Evolutionary conservation across 1,140 invertebrate genomes (phyloP).

Genomic region (Colletes gigas): DNA sequence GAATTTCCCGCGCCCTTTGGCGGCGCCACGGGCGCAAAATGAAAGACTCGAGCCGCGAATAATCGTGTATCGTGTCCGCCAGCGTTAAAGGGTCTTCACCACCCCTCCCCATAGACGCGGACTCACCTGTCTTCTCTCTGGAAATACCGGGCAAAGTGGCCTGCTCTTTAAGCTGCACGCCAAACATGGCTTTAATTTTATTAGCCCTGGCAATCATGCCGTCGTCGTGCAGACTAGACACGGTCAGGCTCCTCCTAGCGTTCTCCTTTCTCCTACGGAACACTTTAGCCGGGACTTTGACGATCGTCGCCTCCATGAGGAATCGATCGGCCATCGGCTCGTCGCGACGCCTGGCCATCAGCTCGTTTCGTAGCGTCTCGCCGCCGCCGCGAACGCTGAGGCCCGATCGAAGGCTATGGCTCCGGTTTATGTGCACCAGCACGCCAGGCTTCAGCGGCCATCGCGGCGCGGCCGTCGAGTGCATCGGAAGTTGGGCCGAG

Average conservation of each 20-base stretch:
- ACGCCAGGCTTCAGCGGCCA: conserved; percentile 95
- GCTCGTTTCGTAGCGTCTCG: conserved; percentile 51
- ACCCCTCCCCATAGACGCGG: no score
- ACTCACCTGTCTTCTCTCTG: conserved; percentile 79
- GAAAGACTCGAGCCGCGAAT: background rate
- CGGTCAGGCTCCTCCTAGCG: conserved; percentile 31
- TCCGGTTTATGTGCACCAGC: conserved; percentile 91
- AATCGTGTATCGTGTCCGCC: background rate
- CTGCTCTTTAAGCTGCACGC: conserved; percentile 75
- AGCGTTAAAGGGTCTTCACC: conserved; percentile 1
- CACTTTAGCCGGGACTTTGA: conserved; percentile 47
- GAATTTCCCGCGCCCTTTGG: no score
- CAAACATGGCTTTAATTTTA: conserved; percentile 78
- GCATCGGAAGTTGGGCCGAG: conserved; percentile 71
- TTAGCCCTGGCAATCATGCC: conserved; percentile 77
- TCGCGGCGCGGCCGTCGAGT: conserved; percentile 86
- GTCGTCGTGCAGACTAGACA: conserved; percentile 70
- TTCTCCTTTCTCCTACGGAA: conserved; percentile 49
- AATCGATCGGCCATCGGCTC: conserved; percentile 41
- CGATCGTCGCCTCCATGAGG: conserved; percentile 51
- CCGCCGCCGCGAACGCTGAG: conserved; percentile 63
- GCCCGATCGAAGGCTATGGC: conserved; percentile 82
- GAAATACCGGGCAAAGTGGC: conserved; percentile 77
- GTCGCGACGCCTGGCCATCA: conserved; percentile 38
- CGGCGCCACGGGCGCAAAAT: no score